Base-by-base conservation (phyloP, 2,888 invertebrate species). In the Spodoptera littoralis region DNA sequence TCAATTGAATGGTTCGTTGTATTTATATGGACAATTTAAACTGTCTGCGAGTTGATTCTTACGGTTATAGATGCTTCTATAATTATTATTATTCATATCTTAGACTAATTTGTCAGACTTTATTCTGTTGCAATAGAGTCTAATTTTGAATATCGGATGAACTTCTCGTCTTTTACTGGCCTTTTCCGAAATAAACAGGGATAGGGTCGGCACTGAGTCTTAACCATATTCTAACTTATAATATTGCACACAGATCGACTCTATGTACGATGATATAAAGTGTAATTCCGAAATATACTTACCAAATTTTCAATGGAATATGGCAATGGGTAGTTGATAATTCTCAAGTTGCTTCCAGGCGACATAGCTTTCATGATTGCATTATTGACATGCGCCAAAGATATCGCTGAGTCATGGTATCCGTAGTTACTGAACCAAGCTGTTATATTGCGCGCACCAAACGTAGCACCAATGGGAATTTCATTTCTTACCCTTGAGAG, bases 381-480 rank as follows among this genome's bases (percentile, higher is more conserved):
- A 80, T 96, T 96, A 80, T 97, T 95, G 2, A 96, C 94, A 53
- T 96, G 88, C 65, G 96, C 95, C 22, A 98, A 90, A 0, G 97
- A 95, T 50, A 97, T 94, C 0, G 97, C 96, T 0, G 97, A 96
- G 52, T 96, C 96, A 86, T 98, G 98, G 82, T 96, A 96, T 0
- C 97, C 97, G 80, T 97, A 97, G 85, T 97, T 97, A 84, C 98
- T 97, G 86, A 97, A 97, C 96, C 96, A 96, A 4, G 96, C 97
- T 0, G 94, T 96, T 3, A 96, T 93, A 13, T 86, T 86, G 6
- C 85, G 80, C 0, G 80, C 76, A 0, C 92, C 81, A 79, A 96
- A 95, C 1, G 96, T 95, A 0, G 96, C 96, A 0, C 96, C 96
- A 0, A 95, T 90, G 53, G 96, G 85, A 66, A 95, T 95, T 69